Conservation (phyloP, 2,888 invertebrate species). For the Amitus sp. region DNA sequence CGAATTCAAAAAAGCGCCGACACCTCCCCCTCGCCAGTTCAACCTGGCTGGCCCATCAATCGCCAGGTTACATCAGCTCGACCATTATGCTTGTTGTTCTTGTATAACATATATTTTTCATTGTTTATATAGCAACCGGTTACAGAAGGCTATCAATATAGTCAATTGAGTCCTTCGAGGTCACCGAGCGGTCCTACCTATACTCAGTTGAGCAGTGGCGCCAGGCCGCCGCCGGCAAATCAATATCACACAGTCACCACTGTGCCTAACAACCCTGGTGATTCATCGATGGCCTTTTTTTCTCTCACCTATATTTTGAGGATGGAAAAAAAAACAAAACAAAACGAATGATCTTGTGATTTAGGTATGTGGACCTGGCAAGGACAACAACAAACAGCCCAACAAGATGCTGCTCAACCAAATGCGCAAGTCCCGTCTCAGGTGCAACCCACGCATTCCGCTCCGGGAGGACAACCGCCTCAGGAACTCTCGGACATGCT, state of each 20-base stretch:
- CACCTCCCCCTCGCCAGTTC: slow-evolving; percentile 78
- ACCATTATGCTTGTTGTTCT: too few species aligned
- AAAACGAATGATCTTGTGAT: background rate
- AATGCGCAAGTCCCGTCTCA: slow-evolving; percentile 57
- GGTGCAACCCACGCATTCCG: slow-evolving; percentile 56
- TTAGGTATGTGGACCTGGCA: slow-evolving; percentile 86
- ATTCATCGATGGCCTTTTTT: background rate
- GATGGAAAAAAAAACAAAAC: background rate
- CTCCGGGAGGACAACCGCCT: slow-evolving; percentile 72
- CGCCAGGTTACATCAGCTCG: too few species aligned
- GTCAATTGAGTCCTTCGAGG: slow-evolving; percentile 80
- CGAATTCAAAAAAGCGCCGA: slow-evolving; percentile 76
- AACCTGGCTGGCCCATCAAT: slow-evolving; percentile 72
- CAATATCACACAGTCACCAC: slow-evolving; percentile 68
- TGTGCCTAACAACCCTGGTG: slow-evolving; percentile 65
- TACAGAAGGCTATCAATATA: slow-evolving; percentile 77
- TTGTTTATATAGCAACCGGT: slow-evolving; percentile 70
- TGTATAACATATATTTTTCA: slow-evolving; percentile 9
- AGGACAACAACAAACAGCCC: slow-evolving; percentile 59
- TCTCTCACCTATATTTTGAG: background rate
- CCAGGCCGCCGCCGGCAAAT: slow-evolving; percentile 68
- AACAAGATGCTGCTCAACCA: slow-evolving; percentile 57
- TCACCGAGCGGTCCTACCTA: slow-evolving; percentile 88
- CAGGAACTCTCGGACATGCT: slow-evolving; percentile 92
- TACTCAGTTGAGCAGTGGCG: slow-evolving; percentile 79